Conservation (phyloP, 2,113 vertebrate species). For the Axis porcinus region DNA sequence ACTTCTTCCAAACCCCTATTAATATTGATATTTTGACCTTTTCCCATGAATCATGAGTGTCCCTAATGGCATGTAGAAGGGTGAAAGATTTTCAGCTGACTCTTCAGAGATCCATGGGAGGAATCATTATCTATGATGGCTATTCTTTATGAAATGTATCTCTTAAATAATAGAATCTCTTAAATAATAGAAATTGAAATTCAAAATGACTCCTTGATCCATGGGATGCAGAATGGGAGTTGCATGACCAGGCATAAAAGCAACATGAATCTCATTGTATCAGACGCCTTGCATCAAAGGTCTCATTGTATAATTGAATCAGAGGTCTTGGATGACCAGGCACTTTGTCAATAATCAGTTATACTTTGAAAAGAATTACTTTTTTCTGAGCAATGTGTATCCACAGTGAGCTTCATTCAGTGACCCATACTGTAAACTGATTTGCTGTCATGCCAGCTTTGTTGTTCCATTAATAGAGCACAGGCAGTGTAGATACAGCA, state of each 20-base stretch:
- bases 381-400: not conserved
- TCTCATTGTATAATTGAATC: not conserved
- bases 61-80: not conserved
- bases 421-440: not conserved
- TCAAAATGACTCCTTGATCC: not conserved
- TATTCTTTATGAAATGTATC: not conserved
- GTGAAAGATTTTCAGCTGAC: not conserved
- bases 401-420: not conserved
- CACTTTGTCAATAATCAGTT: not conserved
- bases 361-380: not conserved
- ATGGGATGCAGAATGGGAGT: not conserved
- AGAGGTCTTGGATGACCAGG: not conserved
- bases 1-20: not conserved
- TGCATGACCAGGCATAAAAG: not conserved
- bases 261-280: not conserved
- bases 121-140: not conserved
- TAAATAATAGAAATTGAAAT: not conserved
- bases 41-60: not conserved
- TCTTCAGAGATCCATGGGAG: not conserved
- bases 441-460: not conserved
- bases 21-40: not conserved
- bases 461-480: not conserved
- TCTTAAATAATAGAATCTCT: not conserved
- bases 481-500: not conserved
- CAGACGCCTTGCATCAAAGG: not conserved